These are phyloP conservation scores for Hypomecis punctinalis DNA, from an alignment of 2,888 invertebrate species.

Conservation along the genomic window DNA sequence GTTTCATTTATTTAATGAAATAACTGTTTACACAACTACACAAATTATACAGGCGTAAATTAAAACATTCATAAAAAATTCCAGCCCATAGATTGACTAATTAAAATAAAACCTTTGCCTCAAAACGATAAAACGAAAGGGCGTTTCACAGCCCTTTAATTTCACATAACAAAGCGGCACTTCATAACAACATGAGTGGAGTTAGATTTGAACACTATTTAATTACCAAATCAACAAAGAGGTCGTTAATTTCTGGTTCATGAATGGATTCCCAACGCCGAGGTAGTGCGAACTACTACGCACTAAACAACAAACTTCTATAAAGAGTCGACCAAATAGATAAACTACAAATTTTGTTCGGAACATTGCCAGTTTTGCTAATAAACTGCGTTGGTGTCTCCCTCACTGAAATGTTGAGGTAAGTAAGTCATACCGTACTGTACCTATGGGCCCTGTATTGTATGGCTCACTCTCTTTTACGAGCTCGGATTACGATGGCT, in stretches of 20 bases:
- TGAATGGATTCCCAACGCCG: conserved; percentile 21
- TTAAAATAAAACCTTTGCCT: conserved; percentile 21
- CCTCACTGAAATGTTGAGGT: neutral
- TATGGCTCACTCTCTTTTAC: conserved; percentile 51
- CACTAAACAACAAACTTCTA: neutral
- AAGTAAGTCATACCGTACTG: neutral
- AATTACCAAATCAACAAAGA: conserved; percentile 25
- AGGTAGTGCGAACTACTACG: conserved; percentile 9
- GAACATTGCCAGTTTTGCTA: neutral
- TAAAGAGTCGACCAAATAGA: neutral
- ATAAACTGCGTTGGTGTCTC: conserved; percentile 1
- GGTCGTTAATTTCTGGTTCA: conserved; percentile 22
- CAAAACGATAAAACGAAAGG: conserved; percentile 18
- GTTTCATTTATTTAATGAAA: too few species aligned
- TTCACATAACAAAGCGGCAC: conserved; percentile 8
- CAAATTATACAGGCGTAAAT: too few species aligned
- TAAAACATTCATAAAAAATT: neutral
- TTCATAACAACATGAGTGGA: conserved; percentile 14
- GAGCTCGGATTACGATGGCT: conserved; percentile 53
- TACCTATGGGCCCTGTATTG: conserved; percentile 29
- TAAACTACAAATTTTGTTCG: neutral
- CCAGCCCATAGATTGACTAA: neutral
- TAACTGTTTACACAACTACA: too few species aligned
- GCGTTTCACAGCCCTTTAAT: conserved; percentile 16
- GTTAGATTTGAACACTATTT: conserved; percentile 27